Base-by-base conservation (phyloP, 2,888 invertebrate genomes). In the Odontothrips loti region DNA sequence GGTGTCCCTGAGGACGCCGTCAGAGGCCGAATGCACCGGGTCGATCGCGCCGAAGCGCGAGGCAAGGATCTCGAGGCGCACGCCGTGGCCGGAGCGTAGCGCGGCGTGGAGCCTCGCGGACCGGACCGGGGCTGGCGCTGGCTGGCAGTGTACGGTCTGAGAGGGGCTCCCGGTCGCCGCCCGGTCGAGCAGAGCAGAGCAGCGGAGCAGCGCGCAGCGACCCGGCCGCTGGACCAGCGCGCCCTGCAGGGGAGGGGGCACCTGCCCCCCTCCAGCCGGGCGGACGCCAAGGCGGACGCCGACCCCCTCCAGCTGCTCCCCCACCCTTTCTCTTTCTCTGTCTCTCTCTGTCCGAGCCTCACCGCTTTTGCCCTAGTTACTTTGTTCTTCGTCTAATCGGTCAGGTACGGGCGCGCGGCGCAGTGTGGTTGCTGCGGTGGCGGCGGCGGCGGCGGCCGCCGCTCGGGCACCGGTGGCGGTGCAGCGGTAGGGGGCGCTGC, bases 321-420 rank as follows among this genome's bases (percentile, higher is more conserved):
- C 68, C 68, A 23, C 27, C 68, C 23, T 27, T 43, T 27, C 23
- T 75, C 68, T 27, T 27, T 27, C 68, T 75, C 27, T 27, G 23
- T 75, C 68, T 75, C 68, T 23, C 68, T 75, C 68, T 23, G 23
- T 23, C 68, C 68, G 68, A 4, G 27, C 68, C 68, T 75, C 68
- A n/a, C 68, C 68, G 68, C 68, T 75, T 75, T 75, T 75, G 68
- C 68, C 68, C 68, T 75, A 75, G 68, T 75, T 75, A 75, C 68
- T 75, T 75, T 75, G 68, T 75, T 75, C 68, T 75, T 75, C 68
- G 68, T 75, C 68, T 75, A 75, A 75, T 75, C 68, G 68, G 68
- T 75, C 68, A 75, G 68, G 68, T 58, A 58, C 68, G 68, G 58
- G 23, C 68, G 68, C 23, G 68, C 23, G 23, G 68, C 23, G 68